phyloP scores from a whole-genome alignment of 2,888 invertebrate species.

The Pseudococcus viburni region DNA sequence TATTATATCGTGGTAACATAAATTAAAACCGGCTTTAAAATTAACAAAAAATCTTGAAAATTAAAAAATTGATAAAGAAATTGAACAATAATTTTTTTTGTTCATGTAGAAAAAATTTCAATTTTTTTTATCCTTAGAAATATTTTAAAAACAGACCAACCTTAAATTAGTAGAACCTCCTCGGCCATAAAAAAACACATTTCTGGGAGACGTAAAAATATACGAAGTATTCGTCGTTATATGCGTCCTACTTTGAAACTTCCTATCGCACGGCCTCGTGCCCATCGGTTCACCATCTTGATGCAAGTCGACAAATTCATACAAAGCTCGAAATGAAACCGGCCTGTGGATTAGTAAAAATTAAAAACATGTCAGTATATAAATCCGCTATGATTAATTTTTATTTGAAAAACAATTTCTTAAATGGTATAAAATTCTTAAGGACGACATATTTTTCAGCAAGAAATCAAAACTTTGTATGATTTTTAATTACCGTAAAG shows the following conservation, averaged over 20 bases:
- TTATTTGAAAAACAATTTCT: no score
- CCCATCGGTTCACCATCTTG: conserved; percentile 87
- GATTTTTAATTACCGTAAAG: conserved; percentile 78
- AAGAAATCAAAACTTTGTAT: conserved; percentile 69
- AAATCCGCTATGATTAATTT: no score
- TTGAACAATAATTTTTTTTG: no score
- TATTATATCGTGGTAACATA: no score
- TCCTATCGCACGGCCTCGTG: conserved; percentile 78
- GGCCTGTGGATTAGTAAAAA: conserved; percentile 74
- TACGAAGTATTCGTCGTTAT: conserved; percentile 70
- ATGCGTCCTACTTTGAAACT: conserved; percentile 78
- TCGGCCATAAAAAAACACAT: conserved; percentile 88
- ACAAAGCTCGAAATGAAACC: conserved; percentile 86
- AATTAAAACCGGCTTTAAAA: no score
- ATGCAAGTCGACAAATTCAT: conserved; percentile 90
- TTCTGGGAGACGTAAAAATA: conserved; percentile 83
- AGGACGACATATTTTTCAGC: not conserved
- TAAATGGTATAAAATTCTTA: not conserved
- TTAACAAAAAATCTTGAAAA: no score
- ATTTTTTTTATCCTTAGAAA: not conserved
- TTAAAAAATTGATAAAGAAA: no score
- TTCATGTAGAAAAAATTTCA: not conserved
- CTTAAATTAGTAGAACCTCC: conserved; percentile 87
- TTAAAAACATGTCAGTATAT: no score
- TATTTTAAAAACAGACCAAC: conserved; percentile 71